These are phyloP conservation scores for Sturnus vulgaris DNA, from an alignment of 2,113 vertebrate genomes.

Conservation along the genomic window DNA sequence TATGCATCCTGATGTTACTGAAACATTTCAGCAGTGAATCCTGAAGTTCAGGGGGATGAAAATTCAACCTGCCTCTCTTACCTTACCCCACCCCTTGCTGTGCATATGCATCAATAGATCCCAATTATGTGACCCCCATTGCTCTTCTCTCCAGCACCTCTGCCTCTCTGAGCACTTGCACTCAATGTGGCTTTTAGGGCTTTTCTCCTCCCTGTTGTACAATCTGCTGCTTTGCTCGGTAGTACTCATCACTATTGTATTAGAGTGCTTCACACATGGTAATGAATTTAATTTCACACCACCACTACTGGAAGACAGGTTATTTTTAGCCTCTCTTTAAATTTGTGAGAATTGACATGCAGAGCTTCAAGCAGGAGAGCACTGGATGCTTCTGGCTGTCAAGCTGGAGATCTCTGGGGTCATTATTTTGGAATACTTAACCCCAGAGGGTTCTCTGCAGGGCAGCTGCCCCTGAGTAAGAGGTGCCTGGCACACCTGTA, in stretches of 20 bases:
- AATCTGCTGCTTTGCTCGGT: background rate
- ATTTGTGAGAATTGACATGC: conserved; percentile 1
- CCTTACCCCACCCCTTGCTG: background rate
- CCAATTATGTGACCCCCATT: background rate
- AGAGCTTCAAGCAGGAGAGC: background rate
- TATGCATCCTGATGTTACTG: background rate
- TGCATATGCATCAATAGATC: background rate
- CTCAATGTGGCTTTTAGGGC: background rate
- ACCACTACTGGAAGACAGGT: conserved; percentile 23
- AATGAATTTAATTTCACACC: conserved; percentile 57
- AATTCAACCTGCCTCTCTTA: background rate
- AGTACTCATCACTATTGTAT: conserved; percentile 52
- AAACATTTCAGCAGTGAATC: background rate
- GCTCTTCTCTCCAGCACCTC: background rate
- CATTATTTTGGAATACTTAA: background rate
- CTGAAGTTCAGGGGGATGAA: background rate
- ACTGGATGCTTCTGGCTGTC: background rate
- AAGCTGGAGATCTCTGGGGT: background rate
- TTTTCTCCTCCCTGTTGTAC: background rate
- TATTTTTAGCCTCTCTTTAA: conserved; percentile 51
- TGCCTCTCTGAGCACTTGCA: background rate
- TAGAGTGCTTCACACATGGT: conserved; percentile 26
- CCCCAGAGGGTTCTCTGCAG: background rate
- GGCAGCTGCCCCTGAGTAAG: background rate
- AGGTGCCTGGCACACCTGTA: background rate